phyloP scores from a whole-genome alignment of 2,888 invertebrate species.

The Mesorhabditis spiculigera region DNA sequence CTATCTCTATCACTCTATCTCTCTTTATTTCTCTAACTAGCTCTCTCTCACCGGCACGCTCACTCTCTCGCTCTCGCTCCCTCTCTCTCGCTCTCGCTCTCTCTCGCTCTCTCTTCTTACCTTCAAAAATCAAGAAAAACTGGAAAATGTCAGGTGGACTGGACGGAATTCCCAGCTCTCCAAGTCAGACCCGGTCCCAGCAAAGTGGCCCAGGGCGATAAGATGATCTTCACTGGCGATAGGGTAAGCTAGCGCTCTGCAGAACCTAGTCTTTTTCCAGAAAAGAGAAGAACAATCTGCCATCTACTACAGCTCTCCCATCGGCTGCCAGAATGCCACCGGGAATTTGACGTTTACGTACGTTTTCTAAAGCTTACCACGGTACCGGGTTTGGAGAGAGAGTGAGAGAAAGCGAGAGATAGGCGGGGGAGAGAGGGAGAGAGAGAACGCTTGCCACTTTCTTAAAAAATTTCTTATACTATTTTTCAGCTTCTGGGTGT shows the following conservation, averaged over 20 bases:
- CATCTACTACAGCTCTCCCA: conserved; percentile 50
- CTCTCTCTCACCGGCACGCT: too few relatives aligned
- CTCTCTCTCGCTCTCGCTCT: too few relatives aligned
- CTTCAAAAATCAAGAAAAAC: too few relatives aligned
- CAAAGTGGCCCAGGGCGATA: conserved; percentile 45
- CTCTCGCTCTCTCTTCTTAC: too few relatives aligned
- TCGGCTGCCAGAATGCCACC: conserved; percentile 52
- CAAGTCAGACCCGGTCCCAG: conserved; percentile 54
- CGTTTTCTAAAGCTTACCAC: background rate
- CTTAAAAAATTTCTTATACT: background rate
- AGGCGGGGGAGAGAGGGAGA: background rate
- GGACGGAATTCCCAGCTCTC: conserved; percentile 52
- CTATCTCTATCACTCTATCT: too few relatives aligned
- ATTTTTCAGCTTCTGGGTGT: conserved; percentile 52
- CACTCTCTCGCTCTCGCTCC: too few relatives aligned
- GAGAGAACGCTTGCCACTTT: background rate
- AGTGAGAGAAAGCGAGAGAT: background rate
- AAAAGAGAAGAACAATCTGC: conserved; percentile 50
- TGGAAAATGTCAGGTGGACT: conserved; percentile 26
- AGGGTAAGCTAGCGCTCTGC: conserved; percentile 6
- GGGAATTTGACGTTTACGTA: conserved; percentile 56
- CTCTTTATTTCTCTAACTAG: too few relatives aligned
- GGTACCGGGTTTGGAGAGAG: background rate
- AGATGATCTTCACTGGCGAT: conserved; percentile 41
- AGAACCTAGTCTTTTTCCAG: conserved; percentile 21